phyloP scores from a whole-genome alignment of 2,113 vertebrate species.

The Oceanodroma tethys region DNA sequence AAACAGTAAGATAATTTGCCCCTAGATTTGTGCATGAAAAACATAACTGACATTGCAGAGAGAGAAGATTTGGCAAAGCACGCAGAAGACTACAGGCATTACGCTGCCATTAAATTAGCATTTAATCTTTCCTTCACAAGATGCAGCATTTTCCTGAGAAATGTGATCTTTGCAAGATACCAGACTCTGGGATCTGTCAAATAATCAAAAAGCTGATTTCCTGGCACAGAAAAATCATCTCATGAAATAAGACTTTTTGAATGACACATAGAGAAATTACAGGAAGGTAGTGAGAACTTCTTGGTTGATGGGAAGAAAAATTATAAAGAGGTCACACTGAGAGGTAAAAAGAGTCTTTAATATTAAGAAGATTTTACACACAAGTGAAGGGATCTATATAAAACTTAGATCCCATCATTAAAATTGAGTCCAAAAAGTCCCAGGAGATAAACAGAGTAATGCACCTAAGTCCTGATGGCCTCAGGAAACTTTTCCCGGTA shows the following conservation, averaged over 20 bases:
- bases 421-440: not conserved
- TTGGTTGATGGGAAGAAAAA: not conserved
- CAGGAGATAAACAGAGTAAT: not conserved
- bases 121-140: conserved; percentile 41
- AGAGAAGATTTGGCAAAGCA: not conserved
- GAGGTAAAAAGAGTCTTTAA: not conserved
- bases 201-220: conserved; percentile 36
- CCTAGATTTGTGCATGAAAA: not conserved
- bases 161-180: conserved; percentile 40
- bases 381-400: not conserved
- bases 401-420: not conserved
- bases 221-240: not conserved
- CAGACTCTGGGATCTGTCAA: conserved; percentile 9
- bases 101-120: not conserved
- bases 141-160: not conserved
- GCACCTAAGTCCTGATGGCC: not conserved
- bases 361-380: not conserved
- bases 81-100: not conserved
- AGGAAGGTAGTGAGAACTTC: not conserved
- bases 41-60: not conserved
- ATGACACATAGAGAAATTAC: not conserved
- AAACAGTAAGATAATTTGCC: not conserved
- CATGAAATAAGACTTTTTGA: not conserved
- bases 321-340: not conserved
- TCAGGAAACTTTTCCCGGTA: not conserved